Base-by-base conservation (phyloP, 2,797 vertebrate genomes). In the Brotula barbata region DNA sequence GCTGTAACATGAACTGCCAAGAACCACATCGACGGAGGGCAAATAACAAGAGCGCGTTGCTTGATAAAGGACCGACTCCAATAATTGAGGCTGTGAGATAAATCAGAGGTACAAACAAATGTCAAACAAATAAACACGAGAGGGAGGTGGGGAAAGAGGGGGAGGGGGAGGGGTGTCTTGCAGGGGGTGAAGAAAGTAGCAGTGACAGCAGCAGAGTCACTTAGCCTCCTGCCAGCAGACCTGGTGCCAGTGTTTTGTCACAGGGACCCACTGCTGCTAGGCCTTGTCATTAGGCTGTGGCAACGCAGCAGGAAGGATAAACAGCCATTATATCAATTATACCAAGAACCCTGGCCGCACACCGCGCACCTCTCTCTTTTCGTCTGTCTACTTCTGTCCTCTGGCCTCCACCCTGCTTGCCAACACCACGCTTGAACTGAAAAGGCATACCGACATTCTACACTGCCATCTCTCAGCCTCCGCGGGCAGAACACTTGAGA, bases 261-360 rank as follows among this genome's bases (percentile, higher is more conserved):
- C 88, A 49, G 82, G 81, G 90, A 91, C 89, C 89, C 88, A 90
- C 90, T 89, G 91, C 91, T 89, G 90, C 85, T 91, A 83, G 85
- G 88, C 88, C 90, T 89, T 83, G 89, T 92, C 91, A 92, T 92
- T 91, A 91, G 87, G 85, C 85, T 87, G 87, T 86, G 89, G 89
- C 90, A 84, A 87, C 87, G 61, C 90, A 89, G 90, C 87, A 70
- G 91, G 92, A 91, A 90, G 86, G 85, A 90, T 92, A 92, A 93
- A 92, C 91, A 92, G 88, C 89, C 87, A 92, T 92, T 92, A 92
- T 90, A 92, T 92, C 91, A 92, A 92, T 92, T 92, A 91, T 84
- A 86, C 78, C 81, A 80, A 84, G 77, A 90, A 89, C 88, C 83
- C 88, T 84, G 68, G 87, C 85, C 73, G 77, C 89, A 88, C 85